Percentiles rank a stretch among this genome's conserved stretches.
phyloP scores from a whole-genome alignment of 2,797 vertebrate species.

The Pogoniulus pusillus region DNA sequence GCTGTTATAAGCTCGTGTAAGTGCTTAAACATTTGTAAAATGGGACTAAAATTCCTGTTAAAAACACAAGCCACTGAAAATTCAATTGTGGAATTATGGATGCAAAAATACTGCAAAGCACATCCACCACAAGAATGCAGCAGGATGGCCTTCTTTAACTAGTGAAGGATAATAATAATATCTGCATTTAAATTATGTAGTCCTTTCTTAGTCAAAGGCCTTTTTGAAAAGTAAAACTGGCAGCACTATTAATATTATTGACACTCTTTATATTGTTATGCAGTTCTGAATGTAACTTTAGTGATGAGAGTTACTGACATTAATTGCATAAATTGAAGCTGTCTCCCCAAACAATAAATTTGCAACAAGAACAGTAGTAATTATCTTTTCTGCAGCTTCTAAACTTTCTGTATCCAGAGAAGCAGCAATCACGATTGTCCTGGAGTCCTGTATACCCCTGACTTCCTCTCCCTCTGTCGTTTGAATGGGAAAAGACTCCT shows the following conservation, averaged over 20 bases:
- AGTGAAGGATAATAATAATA: not conserved
- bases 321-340: not conserved
- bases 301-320: not conserved
- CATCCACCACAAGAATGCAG: not conserved
- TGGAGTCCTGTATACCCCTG: too few relatives aligned
- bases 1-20: not conserved
- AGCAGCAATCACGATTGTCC: too few relatives aligned
- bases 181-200: not conserved
- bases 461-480: too few relatives aligned
- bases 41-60: not conserved
- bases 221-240: not conserved
- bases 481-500: too few relatives aligned
- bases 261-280: not conserved
- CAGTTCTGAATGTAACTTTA: not conserved
- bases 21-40: rapidly evolving
- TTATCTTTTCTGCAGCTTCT: not conserved
- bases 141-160: not conserved
- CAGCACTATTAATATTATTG: not conserved
- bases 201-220: not conserved
- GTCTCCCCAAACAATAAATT: not conserved
- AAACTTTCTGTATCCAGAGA: not conserved
- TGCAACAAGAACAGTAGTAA: not conserved
- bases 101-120: not conserved
- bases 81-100: rapidly evolving
- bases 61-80: not conserved